Evolutionary conservation across 1,140 invertebrate genomes (phyloP), one percentile per base, ranked within the genome.

Genomic region (Catajapyx aquilonaris): DNA sequence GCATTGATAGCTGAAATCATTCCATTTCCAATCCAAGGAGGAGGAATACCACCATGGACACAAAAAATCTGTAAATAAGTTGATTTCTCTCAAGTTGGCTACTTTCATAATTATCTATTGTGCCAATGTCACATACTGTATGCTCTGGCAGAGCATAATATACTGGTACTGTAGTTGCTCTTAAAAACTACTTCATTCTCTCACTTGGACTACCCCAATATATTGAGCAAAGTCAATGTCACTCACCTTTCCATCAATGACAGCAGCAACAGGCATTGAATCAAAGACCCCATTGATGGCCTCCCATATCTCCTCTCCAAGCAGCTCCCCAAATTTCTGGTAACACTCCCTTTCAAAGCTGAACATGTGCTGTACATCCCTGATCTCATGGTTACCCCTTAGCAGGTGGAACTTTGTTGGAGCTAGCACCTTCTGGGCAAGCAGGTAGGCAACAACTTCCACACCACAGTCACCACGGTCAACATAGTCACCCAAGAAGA

Each of bases 31-130:
- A 62, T 52, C 65, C 62, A 70, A 15, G 71, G 67, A 9, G 71
- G 70, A 10, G 74, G 73, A 34, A 78, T 75, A 5, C 76, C 76
- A 17, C 76, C 76, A 55, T 80, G 76, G 35, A 69, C 72, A 58
- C 75, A 79, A 49, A 76, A 77, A 42, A 77, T 62, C 69, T 72
- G 48, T 18, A 46, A 47, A 32, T 35, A 40, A 38, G 37, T 19
- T n/a, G 44, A 31, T 17, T 18, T 35, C 32, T 2, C 9, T 28
- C 9, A n/a, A 28, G n/a, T 28, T 28, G 9, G 25, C n/a, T 28
- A 28, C 25, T n/a, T 28, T 28, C 25, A 10, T 28, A 28, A 28
- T n/a, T 28, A 28, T 28, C n/a, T 28, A 28, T 9, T 28, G n/a
- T 28, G n/a, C n/a, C 25, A 28, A n/a, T 28, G 25, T 28, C n/a